Evolutionary conservation across 2,113 vertebrate species (phyloP), one percentile per base, ranked within the genome.

Genomic region (Proteles cristata): DNA sequence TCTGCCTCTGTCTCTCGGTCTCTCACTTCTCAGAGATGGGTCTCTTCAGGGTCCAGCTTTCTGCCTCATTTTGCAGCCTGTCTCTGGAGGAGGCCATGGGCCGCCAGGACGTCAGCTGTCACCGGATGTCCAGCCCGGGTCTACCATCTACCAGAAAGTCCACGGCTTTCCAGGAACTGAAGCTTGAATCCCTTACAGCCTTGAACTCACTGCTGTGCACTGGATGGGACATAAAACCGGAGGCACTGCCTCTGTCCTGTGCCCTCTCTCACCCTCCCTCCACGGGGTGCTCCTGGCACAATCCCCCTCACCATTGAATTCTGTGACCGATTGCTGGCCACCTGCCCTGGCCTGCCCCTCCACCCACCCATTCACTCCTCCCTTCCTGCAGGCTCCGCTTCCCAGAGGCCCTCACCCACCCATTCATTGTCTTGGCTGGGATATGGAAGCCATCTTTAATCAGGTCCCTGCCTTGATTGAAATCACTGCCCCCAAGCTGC

Each of bases 351-450:
- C 79, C 35, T 19, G 21, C 63, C 7, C 16, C 31, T 1, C 1
- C 3, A 3, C 39, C 39, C 39, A 39, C 39, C 39, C 39, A 39
- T 39, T 39, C 39, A 4, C 26, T 21, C 35, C 25, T 83, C 39
- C 5, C 0, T 11, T 28, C 43, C 50, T 8, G 11, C 7, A 26
- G 68, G 1, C 15, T 5, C 55, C 14, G 3, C 17, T 61, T 3
- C n/a, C 68, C 2, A 12, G 55, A 25, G 19, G 25, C 71, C 35
- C 26, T 17, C 3, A 1, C 48, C 33, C 45, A 3, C 55, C 23
- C 11, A 1, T 10, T 6, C 11, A 1, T 7, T 4, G 17, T 26
- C 80, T 11, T 3, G 15, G 50, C 19, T 2, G 12, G 0, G 1
- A 10, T 15, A 0, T 3, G 58, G 58, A 71, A 71, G 3, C 16